phyloP scores from a whole-genome alignment of 1,140 invertebrate species.

The Pseudomyrmex concolor region DNA sequence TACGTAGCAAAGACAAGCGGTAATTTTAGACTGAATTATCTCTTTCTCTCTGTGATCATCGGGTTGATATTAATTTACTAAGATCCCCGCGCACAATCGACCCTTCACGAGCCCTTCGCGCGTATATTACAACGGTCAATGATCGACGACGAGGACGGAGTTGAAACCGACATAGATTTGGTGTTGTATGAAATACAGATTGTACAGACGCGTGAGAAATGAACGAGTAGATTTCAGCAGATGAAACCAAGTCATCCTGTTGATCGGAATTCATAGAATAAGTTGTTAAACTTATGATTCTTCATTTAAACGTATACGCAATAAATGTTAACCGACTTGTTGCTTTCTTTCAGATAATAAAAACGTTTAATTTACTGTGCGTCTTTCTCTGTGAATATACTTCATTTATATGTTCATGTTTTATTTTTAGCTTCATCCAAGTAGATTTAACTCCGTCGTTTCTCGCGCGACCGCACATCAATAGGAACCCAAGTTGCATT shows the following conservation, averaged over 20 bases:
- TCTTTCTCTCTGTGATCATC: constrained; percentile 40
- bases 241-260: no score
- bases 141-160: constrained; percentile 7
- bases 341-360: neutral
- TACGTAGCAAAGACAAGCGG: neutral
- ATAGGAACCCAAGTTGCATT: neutral
- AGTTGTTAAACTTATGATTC: no score
- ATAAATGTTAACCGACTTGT: no score
- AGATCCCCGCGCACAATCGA: constrained; percentile 6
- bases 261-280: no score
- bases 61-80: constrained; percentile 43
- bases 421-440: neutral
- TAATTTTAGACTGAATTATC: constrained; percentile 42
- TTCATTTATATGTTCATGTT: no score
- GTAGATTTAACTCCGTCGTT: neutral
- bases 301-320: no score
- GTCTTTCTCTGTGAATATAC: neutral
- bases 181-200: neutral
- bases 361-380: neutral
- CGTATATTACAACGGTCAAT: constrained; percentile 28
- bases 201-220: no score
- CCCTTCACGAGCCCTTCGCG: neutral
- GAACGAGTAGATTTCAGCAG: no score
- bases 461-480: neutral
- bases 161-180: constrained; percentile 14